Base-by-base conservation (phyloP, 53 echinoderm and acorn worm species). In the Holothuria scabra region DNA sequence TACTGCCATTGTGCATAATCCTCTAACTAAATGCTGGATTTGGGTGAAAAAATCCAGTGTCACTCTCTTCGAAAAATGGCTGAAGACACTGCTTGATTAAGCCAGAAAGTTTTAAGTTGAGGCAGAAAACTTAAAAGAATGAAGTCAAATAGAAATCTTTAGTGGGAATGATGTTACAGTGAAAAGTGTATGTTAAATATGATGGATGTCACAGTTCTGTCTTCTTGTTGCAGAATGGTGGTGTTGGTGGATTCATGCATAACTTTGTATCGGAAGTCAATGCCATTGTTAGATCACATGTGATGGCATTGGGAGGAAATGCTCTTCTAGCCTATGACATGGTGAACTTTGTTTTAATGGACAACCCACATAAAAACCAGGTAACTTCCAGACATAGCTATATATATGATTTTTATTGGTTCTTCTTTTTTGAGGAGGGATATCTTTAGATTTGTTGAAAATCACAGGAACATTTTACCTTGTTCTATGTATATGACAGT, bases 231-330 rank as follows among this genome's bases (percentile, higher is more conserved):
- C 55, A 95, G 95, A 82, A 83, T 56, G 96, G 96, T 14, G 96
- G 96, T 38, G 90, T 96, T 52, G 93, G 93, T 60, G 93, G 93
- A 34, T 96, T 96, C 80, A 89, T 96, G 91, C 90, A 93, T 64
- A 90, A 89, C 64, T 96, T 93, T 83, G 83, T 91, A 28, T 90
- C 96, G 2, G 96, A 96, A 74, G 92, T 93, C 26, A 91, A 96
- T 55, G 96, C 96, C 59, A 96, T 96, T 55, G 86, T 93, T 48
- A 83, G 96, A 31, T 91, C 93, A 41, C 96, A 96, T 79, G 96
- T 96, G 4, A 79, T 89, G 20, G 90, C 93, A 11, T 70, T 96
- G 5, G 96, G 96, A 65, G 96, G 96, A 21, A 96, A 96, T 70
- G 93, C 91, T 11, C 56, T 96, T 2, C 89, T 96, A 18, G 90